Evolutionary conservation across 2,797 vertebrate species (phyloP).

Genomic region (Furcifer pardalis): DNA sequence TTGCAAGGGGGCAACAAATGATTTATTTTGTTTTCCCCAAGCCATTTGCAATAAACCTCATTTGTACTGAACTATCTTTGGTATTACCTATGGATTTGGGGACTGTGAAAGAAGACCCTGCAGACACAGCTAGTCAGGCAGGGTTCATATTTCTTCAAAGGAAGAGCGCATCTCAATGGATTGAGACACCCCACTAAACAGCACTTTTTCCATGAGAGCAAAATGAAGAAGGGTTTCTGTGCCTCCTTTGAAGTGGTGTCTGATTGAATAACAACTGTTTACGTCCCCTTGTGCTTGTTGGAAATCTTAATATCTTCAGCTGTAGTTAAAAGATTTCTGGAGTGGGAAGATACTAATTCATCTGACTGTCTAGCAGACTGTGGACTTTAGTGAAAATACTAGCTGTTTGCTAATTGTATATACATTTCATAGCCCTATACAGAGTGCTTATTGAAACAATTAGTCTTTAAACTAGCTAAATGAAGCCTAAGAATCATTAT

Average conservation of each 20-base stretch:
- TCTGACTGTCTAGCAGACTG: constrained; percentile 12
- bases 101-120: too few species aligned
- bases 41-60: too few species aligned
- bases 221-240: neutral
- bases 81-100: too few species aligned
- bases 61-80: too few species aligned
- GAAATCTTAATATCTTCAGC: neutral
- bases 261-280: neutral
- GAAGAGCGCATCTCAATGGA: too few species aligned
- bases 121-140: too few species aligned
- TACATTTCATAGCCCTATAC: constrained; percentile 15
- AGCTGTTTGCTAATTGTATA: constrained; percentile 14
- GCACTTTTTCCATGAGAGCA: neutral
- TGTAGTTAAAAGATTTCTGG: neutral
- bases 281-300: neutral
- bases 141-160: too few species aligned
- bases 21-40: too few species aligned
- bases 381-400: constrained; percentile 9
- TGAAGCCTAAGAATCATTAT: neutral
- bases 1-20: too few species aligned
- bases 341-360: constrained; percentile 10
- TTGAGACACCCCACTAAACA: too few species aligned
- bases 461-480: constrained; percentile 3
- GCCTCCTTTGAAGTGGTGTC: neutral
- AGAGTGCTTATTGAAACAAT: constrained; percentile 26